These are phyloP conservation scores for Drosophila punjabiensis DNA, from an alignment of 1,140 invertebrate genomes.

Conservation along the genomic window DNA sequence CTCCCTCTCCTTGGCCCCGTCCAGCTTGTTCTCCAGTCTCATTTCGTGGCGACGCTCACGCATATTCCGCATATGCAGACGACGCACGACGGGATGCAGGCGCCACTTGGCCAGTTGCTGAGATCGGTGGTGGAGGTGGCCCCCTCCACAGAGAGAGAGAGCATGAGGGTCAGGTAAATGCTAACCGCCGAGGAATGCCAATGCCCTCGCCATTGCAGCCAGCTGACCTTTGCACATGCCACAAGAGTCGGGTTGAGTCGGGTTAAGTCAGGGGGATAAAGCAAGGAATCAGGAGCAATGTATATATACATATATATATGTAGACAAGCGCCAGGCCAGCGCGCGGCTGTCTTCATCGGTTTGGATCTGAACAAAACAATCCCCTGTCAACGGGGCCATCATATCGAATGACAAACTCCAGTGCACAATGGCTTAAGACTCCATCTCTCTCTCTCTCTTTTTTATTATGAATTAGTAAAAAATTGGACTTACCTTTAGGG, in stretches of 20 bases:
- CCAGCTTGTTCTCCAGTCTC: conserved; percentile 59
- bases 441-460: no score
- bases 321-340: conserved; percentile 22
- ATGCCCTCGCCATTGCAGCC: conserved; percentile 70
- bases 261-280: background rate
- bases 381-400: conserved; percentile 71
- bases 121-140: conserved; percentile 7
- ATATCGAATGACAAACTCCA: conserved; percentile 75
- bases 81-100: conserved; percentile 81
- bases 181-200: conserved; percentile 53
- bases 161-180: conserved; percentile 61
- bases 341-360: conserved; percentile 42
- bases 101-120: conserved; percentile 68
- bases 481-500: no score
- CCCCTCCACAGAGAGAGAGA: background rate
- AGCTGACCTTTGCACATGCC: conserved; percentile 81
- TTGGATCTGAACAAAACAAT: conserved; percentile 10
- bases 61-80: conserved; percentile 84
- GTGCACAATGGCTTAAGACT: conserved; percentile 42
- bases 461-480: no score
- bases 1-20: background rate
- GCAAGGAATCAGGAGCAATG: conserved; percentile 17
- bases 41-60: conserved; percentile 72
- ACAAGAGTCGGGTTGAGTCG: conserved; percentile 13
- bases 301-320: background rate